Evolutionary conservation across 2,888 invertebrate genomes (phyloP).

Genomic region (Trichogramma evanescens): DNA sequence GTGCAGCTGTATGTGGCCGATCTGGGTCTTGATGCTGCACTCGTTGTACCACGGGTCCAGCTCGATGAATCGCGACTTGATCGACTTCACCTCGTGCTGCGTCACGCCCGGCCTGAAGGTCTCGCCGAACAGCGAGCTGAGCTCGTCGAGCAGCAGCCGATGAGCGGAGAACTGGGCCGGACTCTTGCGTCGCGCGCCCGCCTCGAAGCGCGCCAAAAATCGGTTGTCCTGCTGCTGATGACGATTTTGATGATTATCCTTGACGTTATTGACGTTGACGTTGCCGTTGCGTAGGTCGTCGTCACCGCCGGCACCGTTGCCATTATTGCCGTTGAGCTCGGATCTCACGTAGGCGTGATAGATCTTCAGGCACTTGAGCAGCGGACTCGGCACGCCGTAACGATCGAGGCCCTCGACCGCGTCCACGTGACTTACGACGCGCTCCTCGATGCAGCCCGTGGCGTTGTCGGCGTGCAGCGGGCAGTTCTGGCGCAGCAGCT

Average conservation of each 20-base stretch:
- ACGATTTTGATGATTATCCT: background rate
- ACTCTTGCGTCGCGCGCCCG: slow-evolving; percentile 13
- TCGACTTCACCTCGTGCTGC: background rate
- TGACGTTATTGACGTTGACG: background rate
- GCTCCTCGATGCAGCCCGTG: slow-evolving; percentile 24
- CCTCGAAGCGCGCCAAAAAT: slow-evolving; percentile 32
- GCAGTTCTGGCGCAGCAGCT: slow-evolving; percentile 24
- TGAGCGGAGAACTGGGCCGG: background rate
- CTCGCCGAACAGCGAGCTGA: background rate
- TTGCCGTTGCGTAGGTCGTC: slow-evolving; percentile 7
- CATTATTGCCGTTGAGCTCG: slow-evolving; percentile 7
- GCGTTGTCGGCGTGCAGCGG: slow-evolving; percentile 29
- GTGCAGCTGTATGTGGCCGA: slow-evolving; percentile 2
- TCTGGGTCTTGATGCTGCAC: slow-evolving; percentile 5
- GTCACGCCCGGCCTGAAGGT: background rate
- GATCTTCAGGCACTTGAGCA: slow-evolving; percentile 33
- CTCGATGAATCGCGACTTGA: slow-evolving; percentile 1
- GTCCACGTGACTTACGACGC: slow-evolving; percentile 25
- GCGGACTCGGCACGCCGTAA: slow-evolving; percentile 31
- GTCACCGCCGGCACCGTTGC: slow-evolving; percentile 2
- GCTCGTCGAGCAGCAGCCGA: slow-evolving; percentile 2
- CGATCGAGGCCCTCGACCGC: slow-evolving; percentile 32
- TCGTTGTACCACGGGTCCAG: slow-evolving; percentile 6
- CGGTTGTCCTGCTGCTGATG: slow-evolving; percentile 17
- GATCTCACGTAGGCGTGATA: slow-evolving; percentile 31